Base-by-base conservation (phyloP, 2,797 vertebrate species). In the Acestrorhynchus altus region DNA sequence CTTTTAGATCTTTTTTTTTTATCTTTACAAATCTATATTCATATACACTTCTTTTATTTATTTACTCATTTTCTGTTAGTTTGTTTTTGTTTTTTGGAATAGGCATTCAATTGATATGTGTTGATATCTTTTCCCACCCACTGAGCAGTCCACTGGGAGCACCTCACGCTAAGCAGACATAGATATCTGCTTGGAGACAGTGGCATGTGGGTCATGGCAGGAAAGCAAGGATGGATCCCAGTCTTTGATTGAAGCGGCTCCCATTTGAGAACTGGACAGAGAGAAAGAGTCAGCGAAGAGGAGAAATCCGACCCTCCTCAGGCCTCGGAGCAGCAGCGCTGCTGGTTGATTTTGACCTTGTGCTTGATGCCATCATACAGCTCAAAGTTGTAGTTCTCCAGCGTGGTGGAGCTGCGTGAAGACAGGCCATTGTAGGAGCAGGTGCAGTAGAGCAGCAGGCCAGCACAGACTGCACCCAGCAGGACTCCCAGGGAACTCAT, bases 351-450 rank as follows among this genome's bases (percentile, higher is more conserved):
- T 93, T 98, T 98, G 82, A 98, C 97, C 88, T 99, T 99, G 92
- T 99, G 97, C 92, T 99, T 98, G 89, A 98, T 97, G 81, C 98
- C 98, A 0, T 99, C 98, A 0, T 99, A 99, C 81, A 99, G 92
- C 90, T 99, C 97, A 0, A 99, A 99, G 93, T 99, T 99, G 94
- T 99, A 99, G 92, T 98, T 98, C 92, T 99, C 98, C 89, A 99
- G 92, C 0, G 98, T 98, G 20, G 98, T 98, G 87, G 97, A 98
- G 91, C 95, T 98, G 78, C 96, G 96, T 0, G 96, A 96, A 9
- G 96, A 96, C 4, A 99, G 94, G 72, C 97, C 96, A 0, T 95
- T 92, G 4, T 98, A 98, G 0, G 96, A 98, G 74, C 98, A 99
- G 0, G 96, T 96, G 90, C 98, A 99, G 92, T 99, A 99, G 60